Base-by-base conservation (phyloP, 2,113 vertebrate genomes). In the Spheniscus mendiculus region DNA sequence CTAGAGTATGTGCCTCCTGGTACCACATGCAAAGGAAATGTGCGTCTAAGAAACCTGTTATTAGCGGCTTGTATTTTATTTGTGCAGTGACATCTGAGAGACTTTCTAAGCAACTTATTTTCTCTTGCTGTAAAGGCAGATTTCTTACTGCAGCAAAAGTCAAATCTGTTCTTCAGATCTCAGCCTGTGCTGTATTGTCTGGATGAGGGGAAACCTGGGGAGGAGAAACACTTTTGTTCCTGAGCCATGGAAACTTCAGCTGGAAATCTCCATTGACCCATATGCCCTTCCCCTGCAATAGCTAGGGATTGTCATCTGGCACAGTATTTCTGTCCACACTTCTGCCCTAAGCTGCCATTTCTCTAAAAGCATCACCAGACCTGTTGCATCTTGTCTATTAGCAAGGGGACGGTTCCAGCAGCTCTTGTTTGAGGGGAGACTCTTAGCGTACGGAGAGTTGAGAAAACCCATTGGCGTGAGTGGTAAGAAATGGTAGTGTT, bases 11-110 rank as follows among this genome's bases (percentile, higher is more conserved):
- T 79, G 53, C 87, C 87, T 96, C 67, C 81, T 80, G 82, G 70
- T 95, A 86, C 70, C 52, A 38, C 69, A 78, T 42, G 93, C 78
- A 87, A 95, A 89, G 74, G 90, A 93, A 97, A 50, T 38, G 72
- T 56, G 62, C 47, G 56, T 45, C 71, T 78, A 27, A 82, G 76
- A 95, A 94, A 80, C 65, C 87, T 56, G 80, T 83, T 93, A 95
- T 93, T 96, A 96, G 87, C 87, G 66, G 42, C 59, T 97, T 50
- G 1, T 85, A 89, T 95, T 94, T 93, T 96, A 47, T 92, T 91
- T 90, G 52, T 94, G 83, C 89, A 76, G 62, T 85, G 53, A 93
- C 88, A 89, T 88, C 77, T 81, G 58, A 96, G 66, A 89, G 77
- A 76, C 86, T 92, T 96, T 62, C 73, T 93, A 90, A 92, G 84